These are phyloP conservation scores for Mesoclemmys tuberculata DNA, from an alignment of 2,113 vertebrate species.

Conservation along the genomic window DNA sequence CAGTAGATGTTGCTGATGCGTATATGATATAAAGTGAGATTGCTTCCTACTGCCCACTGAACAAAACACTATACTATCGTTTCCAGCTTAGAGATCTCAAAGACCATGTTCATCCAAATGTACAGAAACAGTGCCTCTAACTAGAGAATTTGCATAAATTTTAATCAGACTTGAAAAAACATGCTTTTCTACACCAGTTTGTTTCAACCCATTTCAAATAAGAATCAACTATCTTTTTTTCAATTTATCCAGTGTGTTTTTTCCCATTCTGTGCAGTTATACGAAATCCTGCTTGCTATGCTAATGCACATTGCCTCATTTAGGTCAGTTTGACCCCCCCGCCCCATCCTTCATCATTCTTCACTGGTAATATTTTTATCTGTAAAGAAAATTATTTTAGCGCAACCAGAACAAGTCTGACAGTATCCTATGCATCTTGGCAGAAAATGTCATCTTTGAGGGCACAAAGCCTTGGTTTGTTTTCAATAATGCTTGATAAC, in stretches of 20 bases:
- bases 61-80: background rate
- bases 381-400: background rate
- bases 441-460: background rate
- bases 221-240: background rate
- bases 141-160: background rate
- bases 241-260: background rate
- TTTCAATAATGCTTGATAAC: conserved; percentile 18
- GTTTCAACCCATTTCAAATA: background rate
- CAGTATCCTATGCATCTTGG: background rate
- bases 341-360: background rate
- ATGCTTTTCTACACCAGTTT: too few species aligned
- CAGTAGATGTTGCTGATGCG: background rate
- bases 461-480: background rate
- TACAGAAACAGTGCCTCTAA: fast-evolving
- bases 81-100: background rate
- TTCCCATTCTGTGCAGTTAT: fast-evolving
- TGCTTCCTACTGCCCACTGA: background rate
- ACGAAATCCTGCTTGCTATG: background rate
- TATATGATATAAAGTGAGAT: fast-evolving
- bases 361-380: background rate
- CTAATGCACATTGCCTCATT: background rate
- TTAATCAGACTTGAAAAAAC: background rate
- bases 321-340: background rate
- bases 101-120: background rate
- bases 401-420: background rate